A percentile compares a stretch with the other conserved stretches of the same genome.
phyloP scores from a whole-genome alignment of 2,113 vertebrate genomes.

The Progne subis region DNA sequence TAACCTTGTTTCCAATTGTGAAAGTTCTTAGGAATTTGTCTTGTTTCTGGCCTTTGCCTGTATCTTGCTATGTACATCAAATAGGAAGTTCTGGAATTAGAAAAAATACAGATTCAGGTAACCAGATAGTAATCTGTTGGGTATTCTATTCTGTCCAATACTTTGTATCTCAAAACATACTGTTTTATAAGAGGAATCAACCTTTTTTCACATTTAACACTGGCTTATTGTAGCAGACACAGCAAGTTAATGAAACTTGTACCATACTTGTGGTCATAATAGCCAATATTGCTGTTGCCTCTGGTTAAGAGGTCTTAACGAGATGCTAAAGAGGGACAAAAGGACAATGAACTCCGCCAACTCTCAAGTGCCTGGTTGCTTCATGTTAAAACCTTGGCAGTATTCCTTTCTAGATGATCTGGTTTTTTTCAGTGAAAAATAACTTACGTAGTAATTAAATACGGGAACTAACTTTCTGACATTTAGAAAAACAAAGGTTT shows the following conservation, averaged over 20 bases:
- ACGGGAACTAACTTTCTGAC: background rate
- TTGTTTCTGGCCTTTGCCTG: background rate
- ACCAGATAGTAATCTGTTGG: background rate
- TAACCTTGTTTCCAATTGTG: background rate
- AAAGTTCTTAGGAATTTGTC: background rate
- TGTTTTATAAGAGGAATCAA: background rate
- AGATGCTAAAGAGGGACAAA: background rate
- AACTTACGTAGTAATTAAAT: background rate
- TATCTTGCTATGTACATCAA: background rate
- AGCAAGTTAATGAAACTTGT: background rate
- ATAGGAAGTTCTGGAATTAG: background rate
- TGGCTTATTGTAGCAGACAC: background rate
- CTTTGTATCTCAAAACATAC: background rate
- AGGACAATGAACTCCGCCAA: background rate
- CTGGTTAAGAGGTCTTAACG: background rate
- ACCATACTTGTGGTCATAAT: background rate
- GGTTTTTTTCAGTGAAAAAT: background rate
- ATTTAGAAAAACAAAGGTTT: background rate
- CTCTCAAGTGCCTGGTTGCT: background rate
- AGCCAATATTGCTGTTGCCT: background rate
- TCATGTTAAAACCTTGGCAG: background rate
- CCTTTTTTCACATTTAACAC: background rate
- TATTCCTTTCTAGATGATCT: background rate
- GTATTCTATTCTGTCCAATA: background rate
- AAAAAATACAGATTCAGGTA: background rate